Evolutionary conservation across 2,113 vertebrate species (phyloP).

Genomic region (Copsychus sechellarum): DNA sequence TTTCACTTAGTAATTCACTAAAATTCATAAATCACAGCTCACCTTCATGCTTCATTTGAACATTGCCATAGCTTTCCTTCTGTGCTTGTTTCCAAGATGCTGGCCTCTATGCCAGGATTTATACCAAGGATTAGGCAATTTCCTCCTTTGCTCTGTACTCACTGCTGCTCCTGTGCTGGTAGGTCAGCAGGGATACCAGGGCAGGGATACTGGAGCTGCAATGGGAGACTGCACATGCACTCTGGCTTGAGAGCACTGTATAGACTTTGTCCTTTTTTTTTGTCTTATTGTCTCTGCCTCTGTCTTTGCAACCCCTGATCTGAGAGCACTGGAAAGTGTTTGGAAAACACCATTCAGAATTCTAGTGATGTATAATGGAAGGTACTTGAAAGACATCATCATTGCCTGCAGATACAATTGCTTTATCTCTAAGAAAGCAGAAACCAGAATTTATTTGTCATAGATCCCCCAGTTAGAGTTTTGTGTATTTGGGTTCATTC

Average conservation of each 20-base stretch:
- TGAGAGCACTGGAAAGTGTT: not conserved
- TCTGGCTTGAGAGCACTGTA: not conserved
- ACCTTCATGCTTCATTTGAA: constrained; percentile 17
- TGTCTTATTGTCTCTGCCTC: not conserved
- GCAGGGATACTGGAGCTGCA: not conserved
- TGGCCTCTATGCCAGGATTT: not conserved
- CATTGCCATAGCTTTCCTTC: not conserved
- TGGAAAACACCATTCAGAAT: not conserved
- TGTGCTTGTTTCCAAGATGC: not conserved
- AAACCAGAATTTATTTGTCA: not conserved
- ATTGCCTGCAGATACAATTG: not conserved
- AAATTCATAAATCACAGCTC: not conserved
- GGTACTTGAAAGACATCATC: not conserved
- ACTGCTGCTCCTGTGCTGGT: not conserved
- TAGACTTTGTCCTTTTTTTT: not conserved
- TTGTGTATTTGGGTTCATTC: not conserved
- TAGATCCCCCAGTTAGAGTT: not conserved
- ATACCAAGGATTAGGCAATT: not conserved
- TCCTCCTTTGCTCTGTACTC: not conserved
- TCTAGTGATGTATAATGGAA: not conserved
- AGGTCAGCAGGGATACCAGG: not conserved
- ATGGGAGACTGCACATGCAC: not conserved
- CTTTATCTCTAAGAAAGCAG: not conserved
- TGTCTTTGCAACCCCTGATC: not conserved
- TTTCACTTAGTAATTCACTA: not conserved